A percentile compares a stretch with the other conserved stretches of the same genome.
Evolutionary conservation across 2,797 vertebrate genomes (phyloP).

Genomic region (Leptatherina wallacei): DNA sequence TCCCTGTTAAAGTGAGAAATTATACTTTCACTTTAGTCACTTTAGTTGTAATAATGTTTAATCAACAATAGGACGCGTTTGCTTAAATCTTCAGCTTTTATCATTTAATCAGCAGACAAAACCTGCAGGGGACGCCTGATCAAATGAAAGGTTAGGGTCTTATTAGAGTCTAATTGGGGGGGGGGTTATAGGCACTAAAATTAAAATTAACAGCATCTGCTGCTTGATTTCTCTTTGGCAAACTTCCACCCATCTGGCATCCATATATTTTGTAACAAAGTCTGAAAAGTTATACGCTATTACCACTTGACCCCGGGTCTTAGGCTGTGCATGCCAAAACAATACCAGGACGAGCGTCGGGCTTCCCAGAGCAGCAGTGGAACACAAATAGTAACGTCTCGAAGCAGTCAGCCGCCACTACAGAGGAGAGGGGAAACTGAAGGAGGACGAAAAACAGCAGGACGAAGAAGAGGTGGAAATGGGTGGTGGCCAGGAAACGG

Average conservation of each 20-base stretch:
- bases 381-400: slow-evolving; percentile 82
- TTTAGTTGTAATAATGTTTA: slow-evolving; percentile 37
- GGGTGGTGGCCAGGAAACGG: slow-evolving; percentile 82
- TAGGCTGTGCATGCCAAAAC: slow-evolving; percentile 62
- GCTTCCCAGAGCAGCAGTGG: slow-evolving; percentile 63
- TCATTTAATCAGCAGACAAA: slow-evolving; percentile 37
- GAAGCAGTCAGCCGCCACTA: slow-evolving; percentile 64
- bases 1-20: slow-evolving; percentile 11
- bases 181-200: slow-evolving; percentile 17
- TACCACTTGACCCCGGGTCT: slow-evolving; percentile 64
- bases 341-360: slow-evolving; percentile 74
- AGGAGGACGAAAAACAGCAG: slow-evolving; percentile 79
- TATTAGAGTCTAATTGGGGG: slow-evolving; percentile 24
- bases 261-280: slow-evolving; percentile 33
- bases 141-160: slow-evolving; percentile 12
- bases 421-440: slow-evolving; percentile 70
- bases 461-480: slow-evolving; percentile 84
- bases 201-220: slow-evolving; percentile 30
- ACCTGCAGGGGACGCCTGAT: slow-evolving; percentile 6
- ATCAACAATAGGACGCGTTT: slow-evolving; percentile 25
- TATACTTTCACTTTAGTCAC: slow-evolving; percentile 42
- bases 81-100: slow-evolving; percentile 26
- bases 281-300: slow-evolving; percentile 36
- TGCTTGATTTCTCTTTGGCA: slow-evolving; percentile 31
- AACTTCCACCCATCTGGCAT: slow-evolving; percentile 47